phyloP scores from a whole-genome alignment of 1,140 invertebrate species.

The Amphibalanus amphitrite region DNA sequence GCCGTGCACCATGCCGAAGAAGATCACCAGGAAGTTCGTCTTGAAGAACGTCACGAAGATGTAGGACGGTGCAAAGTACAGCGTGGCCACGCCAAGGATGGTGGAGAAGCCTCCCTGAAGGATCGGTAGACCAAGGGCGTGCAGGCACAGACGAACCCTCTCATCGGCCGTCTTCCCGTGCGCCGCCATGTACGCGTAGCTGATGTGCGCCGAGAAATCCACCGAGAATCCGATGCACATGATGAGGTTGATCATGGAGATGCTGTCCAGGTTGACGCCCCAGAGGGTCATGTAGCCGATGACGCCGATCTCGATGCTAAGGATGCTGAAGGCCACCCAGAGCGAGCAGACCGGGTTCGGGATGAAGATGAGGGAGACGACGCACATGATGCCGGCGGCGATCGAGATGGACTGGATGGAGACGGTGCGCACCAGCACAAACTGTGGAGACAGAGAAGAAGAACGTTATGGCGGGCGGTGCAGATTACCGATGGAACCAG shows the following conservation, averaged over 20 bases:
- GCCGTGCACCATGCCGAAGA: constrained; percentile 85
- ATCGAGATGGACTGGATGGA: constrained; percentile 85
- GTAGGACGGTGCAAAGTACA: constrained; percentile 80
- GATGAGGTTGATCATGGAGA: constrained; percentile 97
- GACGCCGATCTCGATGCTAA: constrained; percentile 86
- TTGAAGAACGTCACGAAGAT: constrained; percentile 98
- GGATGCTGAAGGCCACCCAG: constrained; percentile 88
- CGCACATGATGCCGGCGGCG: constrained; percentile 83
- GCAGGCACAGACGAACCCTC: constrained; percentile 65
- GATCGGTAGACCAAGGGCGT: constrained; percentile 79
- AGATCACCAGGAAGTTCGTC: constrained; percentile 89
- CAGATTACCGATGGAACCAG: too few species aligned
- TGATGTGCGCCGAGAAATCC: constrained; percentile 93
- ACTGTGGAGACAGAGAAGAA: too few species aligned
- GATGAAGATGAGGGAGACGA: constrained; percentile 91
- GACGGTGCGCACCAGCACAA: constrained; percentile 76
- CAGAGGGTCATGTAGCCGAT: constrained; percentile 92
- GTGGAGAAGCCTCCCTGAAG: constrained; percentile 86
- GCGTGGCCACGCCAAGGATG: constrained; percentile 69
- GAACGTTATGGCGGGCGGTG: too few species aligned
- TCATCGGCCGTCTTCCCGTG: constrained; percentile 55
- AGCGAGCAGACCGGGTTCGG: constrained; percentile 81
- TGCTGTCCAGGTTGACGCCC: constrained; percentile 86
- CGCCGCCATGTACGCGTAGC: constrained; percentile 87
- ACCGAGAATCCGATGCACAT: constrained; percentile 98